Conservation (phyloP, 53 echinoderm and acorn worm species). For the Stichopus horrens region DNA sequence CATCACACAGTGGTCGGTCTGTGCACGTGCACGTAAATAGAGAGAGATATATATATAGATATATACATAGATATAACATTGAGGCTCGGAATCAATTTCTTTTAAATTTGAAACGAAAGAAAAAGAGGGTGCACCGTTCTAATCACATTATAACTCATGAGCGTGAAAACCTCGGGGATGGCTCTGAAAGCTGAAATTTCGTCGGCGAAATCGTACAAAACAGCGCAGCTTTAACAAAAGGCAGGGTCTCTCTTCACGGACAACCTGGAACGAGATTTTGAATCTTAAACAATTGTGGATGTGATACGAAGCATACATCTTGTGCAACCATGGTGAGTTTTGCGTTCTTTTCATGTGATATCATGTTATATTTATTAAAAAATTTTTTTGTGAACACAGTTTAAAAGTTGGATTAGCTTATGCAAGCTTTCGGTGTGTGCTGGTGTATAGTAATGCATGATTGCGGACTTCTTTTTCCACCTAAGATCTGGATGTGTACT, state of each 20-base stretch:
- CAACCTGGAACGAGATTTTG: neutral
- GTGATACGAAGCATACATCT: neutral
- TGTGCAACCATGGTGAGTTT: neutral
- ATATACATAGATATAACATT: too few species aligned
- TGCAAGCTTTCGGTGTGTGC: too few species aligned
- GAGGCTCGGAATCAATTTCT: neutral
- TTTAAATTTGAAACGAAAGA: neutral
- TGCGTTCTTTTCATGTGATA: neutral
- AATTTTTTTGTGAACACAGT: too few species aligned
- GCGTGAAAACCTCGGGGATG: slow-evolving; percentile 18
- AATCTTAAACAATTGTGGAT: neutral
- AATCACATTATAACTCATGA: slow-evolving; percentile 18
- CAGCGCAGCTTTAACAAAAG: slow-evolving; percentile 3
- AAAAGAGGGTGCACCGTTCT: neutral
- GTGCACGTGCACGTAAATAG: too few species aligned
- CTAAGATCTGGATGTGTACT: too few species aligned
- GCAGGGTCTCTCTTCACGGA: neutral
- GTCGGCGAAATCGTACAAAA: neutral
- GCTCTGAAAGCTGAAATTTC: slow-evolving; percentile 3
- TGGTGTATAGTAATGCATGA: too few species aligned
- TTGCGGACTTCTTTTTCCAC: too few species aligned
- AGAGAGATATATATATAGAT: too few species aligned
- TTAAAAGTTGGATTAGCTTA: too few species aligned
- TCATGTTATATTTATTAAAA: too few species aligned
- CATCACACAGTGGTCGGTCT: too few species aligned